These are phyloP conservation scores for Octodonta nipae DNA, from an alignment of 2,888 invertebrate genomes.

Conservation along the genomic window DNA sequence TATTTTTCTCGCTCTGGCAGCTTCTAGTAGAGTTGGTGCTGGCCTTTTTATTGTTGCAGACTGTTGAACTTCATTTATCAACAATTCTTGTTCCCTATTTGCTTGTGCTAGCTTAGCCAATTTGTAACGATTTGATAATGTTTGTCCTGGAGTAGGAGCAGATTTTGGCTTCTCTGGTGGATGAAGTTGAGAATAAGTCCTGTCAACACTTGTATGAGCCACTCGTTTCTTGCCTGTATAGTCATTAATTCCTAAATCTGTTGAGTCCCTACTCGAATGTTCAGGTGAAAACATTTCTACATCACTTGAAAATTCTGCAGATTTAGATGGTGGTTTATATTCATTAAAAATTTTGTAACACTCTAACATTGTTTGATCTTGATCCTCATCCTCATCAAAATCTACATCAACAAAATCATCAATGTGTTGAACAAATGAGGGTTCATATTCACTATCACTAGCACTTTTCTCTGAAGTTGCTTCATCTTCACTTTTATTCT, in stretches of 20 bases:
- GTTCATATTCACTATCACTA: slow-evolving; percentile 7
- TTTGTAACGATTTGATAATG: slow-evolving; percentile 40
- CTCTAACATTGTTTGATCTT: slow-evolving; percentile 45
- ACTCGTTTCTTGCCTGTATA: slow-evolving; percentile 47
- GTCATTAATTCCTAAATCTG: slow-evolving; percentile 3
- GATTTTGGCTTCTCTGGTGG: slow-evolving; percentile 38
- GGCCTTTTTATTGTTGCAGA: slow-evolving; percentile 16
- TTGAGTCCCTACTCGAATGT: slow-evolving; percentile 14
- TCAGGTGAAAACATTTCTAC: not conserved
- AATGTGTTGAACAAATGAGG: too few relatives aligned
- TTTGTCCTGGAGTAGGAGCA: slow-evolving; percentile 40
- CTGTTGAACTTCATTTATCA: slow-evolving; percentile 30
- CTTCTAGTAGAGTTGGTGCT: slow-evolving; percentile 19
- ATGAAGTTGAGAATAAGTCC: slow-evolving; percentile 31
- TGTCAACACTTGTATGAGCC: slow-evolving; percentile 52
- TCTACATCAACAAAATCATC: slow-evolving; percentile 16
- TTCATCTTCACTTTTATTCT: slow-evolving; percentile 3
- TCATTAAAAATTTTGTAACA: slow-evolving; percentile 80
- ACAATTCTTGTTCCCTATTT: slow-evolving; percentile 31
- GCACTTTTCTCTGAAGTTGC: slow-evolving; percentile 3
- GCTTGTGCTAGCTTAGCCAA: slow-evolving; percentile 27
- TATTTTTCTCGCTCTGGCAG: slow-evolving; percentile 19
- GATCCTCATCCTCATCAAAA: slow-evolving; percentile 49
- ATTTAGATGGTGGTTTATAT: slow-evolving; percentile 40
- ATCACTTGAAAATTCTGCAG: slow-evolving; percentile 3